These are phyloP conservation scores for Gasteruption jaculator DNA, from an alignment of 2,888 invertebrate species.

Conservation along the genomic window DNA sequence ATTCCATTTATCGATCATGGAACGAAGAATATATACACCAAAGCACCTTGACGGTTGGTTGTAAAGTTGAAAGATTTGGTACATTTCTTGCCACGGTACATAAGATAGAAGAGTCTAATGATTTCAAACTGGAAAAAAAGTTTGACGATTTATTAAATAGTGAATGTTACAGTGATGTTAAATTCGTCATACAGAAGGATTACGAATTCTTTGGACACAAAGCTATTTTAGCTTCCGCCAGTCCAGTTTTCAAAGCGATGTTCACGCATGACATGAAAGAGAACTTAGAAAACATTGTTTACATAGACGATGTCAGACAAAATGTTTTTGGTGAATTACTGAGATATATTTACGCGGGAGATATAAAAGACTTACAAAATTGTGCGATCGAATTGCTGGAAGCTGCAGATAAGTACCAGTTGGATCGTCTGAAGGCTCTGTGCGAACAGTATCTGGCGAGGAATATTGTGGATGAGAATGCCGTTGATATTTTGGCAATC, in stretches of 20 bases:
- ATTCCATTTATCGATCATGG: too few species aligned
- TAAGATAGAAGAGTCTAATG: too few species aligned
- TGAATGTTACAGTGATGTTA: too few species aligned
- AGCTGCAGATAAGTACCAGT: constrained; percentile 18
- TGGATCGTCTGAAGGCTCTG: constrained; percentile 18
- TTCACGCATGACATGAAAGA: constrained; percentile 21
- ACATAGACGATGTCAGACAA: constrained; percentile 16
- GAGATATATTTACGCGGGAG: constrained; percentile 19
- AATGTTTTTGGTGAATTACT: constrained; percentile 18
- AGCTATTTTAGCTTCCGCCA: constrained; percentile 19
- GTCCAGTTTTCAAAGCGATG: constrained; percentile 22
- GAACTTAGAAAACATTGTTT: constrained; percentile 19
- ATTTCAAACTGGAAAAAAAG: too few species aligned
- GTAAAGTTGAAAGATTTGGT: too few species aligned
- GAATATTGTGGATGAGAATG: constrained; percentile 17
- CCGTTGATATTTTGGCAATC: constrained; percentile 17
- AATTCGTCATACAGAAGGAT: too few species aligned
- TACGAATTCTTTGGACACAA: too few species aligned
- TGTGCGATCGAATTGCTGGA: constrained; percentile 19
- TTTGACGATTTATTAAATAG: too few species aligned
- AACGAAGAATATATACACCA: too few species aligned
- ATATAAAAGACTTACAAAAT: constrained; percentile 18
- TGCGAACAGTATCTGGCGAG: constrained; percentile 20
- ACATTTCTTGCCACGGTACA: too few species aligned
- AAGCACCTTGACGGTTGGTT: too few species aligned